Base-by-base conservation (phyloP, 1,140 invertebrate species). In the Schlechtendalia chinensis region DNA sequence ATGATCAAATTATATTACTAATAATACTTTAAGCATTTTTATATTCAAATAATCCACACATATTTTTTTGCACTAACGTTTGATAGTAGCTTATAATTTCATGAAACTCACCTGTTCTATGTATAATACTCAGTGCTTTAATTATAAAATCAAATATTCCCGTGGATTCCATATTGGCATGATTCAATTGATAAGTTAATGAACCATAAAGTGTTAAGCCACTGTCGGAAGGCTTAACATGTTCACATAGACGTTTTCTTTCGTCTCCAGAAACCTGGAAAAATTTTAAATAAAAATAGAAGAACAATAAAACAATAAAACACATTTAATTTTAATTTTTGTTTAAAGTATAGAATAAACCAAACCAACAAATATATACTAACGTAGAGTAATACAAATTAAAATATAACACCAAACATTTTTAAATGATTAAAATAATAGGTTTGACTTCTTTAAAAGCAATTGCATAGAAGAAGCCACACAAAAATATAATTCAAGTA, bases 81-180 rank as follows among this genome's bases (percentile, higher is more conserved):
- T 45, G n/a, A 45, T 22, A 63, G 27, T 32, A 0, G 5, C 39
- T 24, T 50, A n/a, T 17, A 5, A 54, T 1, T 54, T 29, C 3
- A n/a, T 24, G 17, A 24, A 58, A 86, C 86, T 88, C 84, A 91
- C 91, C 89, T 82, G 93, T 93, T 83, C 91, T 91, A 84, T 91
- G 91, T 84, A 94, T 89, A 81, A 94, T 93, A 82, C 88, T 89
- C 63, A 92, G 86, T 0, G 91, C 92, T 82, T 91, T 89, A 84
- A 89, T 91, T 0, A 93, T 88, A 84, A 94, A 95, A 84, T 94
- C 92, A 77, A 91, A 92, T 0, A 90, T 91, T 47, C 90, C 89
- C 2, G 89, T 90, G 0, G 93, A 91, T 83, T 95, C 93, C 85
- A 91, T 89, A 83, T 93, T 93, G 61, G 93, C 93, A 84, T 94